Percentiles rank a stretch among this genome's conserved stretches.
Evolutionary conservation across 2,888 invertebrate species (phyloP).

Genomic region (Cheilosia impressa): DNA sequence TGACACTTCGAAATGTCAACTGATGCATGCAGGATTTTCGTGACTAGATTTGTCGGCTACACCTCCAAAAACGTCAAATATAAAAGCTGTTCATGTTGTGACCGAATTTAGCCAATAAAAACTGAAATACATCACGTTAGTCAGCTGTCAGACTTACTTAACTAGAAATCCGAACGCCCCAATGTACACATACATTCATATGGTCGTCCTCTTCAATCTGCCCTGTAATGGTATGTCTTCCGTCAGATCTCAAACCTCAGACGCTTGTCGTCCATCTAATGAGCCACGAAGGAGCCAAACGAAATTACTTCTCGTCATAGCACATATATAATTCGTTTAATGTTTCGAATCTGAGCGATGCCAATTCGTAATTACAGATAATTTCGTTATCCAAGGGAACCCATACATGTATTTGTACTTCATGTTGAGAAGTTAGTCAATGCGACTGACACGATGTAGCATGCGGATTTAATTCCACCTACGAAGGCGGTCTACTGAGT

Average conservation of each 20-base stretch:
- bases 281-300: constrained; percentile 71
- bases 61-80: no score
- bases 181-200: background rate
- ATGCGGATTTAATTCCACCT: constrained; percentile 48
- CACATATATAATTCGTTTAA: constrained; percentile 77
- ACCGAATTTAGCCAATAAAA: no score
- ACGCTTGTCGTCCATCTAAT: constrained; percentile 59
- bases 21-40: no score
- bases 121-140: no score
- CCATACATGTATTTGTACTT: background rate
- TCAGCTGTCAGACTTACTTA: no score
- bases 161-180: no score
- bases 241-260: constrained; percentile 25
- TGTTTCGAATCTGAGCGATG: constrained; percentile 74
- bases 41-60: no score
- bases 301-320: constrained; percentile 77
- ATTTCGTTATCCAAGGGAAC: constrained; percentile 48
- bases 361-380: constrained; percentile 66
- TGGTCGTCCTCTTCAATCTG: constrained; percentile 12
- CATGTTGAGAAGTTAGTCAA: constrained; percentile 22
- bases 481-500: constrained; percentile 41
- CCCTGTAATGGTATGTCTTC: constrained; percentile 26
- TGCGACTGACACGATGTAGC: constrained; percentile 21
- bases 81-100: no score
- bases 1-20: no score